A percentile compares a stretch with the other conserved stretches of the same genome.
phyloP scores from a whole-genome alignment of 2,113 vertebrate genomes.

The Maccullochella peelii region DNA sequence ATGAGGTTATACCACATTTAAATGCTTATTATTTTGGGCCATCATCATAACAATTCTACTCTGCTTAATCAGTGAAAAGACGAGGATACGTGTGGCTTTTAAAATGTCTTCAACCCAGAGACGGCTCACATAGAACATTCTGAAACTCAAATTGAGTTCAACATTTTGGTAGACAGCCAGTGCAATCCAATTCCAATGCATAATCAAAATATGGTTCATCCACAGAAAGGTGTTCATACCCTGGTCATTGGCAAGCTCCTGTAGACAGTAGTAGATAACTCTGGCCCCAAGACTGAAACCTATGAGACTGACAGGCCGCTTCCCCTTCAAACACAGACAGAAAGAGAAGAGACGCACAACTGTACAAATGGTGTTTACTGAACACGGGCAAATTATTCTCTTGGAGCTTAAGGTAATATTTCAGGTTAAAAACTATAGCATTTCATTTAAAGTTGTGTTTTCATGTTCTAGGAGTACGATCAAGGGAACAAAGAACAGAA shows the following conservation, averaged over 20 bases:
- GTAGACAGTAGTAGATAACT: constrained; percentile 98
- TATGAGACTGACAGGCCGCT: constrained; percentile 92
- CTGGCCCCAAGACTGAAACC: constrained; percentile 97
- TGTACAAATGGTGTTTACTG: neutral
- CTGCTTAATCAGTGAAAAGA: neutral
- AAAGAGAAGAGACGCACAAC: constrained; percentile 14
- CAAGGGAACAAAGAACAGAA: neutral
- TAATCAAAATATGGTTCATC: neutral
- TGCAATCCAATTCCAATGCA: neutral
- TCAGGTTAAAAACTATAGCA: neutral
- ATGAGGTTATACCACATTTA: too few relatives aligned
- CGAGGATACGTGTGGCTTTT: neutral
- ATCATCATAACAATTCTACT: neutral
- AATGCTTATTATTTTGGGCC: neutral
- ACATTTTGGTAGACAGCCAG: neutral
- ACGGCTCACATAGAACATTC: neutral
- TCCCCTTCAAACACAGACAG: constrained; percentile 85
- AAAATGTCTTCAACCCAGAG: neutral
- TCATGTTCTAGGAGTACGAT: neutral
- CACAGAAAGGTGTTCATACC: constrained; percentile 77
- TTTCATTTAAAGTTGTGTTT: neutral
- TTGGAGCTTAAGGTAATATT: neutral
- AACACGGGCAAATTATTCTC: neutral
- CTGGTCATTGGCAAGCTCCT: constrained; percentile 94
- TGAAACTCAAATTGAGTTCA: neutral